These are phyloP conservation scores for Turnix velox DNA, from an alignment of 2,113 vertebrate species.

Conservation along the genomic window DNA sequence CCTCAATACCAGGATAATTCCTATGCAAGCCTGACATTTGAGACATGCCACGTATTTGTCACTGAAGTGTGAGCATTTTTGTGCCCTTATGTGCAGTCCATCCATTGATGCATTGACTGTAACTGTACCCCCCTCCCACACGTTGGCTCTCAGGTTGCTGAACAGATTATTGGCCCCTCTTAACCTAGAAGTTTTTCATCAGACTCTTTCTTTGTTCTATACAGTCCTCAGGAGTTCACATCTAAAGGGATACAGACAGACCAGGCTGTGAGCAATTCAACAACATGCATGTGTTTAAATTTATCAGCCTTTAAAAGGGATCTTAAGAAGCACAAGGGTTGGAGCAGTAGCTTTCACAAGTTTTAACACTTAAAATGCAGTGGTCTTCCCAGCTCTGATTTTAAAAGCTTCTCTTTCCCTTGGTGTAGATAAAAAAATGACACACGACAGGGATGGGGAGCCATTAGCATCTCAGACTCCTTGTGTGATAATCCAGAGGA, in stretches of 20 bases:
- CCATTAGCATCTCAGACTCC: not conserved
- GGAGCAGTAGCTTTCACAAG: not conserved
- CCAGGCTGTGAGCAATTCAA: not conserved
- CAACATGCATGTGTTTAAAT: not conserved
- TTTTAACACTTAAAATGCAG: not conserved
- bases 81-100: not conserved
- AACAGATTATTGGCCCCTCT: not conserved
- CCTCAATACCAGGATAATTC: slow-evolving; percentile 14
- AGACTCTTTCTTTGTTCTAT: not conserved
- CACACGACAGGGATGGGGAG: not conserved
- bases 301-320: not conserved
- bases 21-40: not conserved
- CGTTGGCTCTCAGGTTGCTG: not conserved
- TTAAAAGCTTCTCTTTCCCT: not conserved
- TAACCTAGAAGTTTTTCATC: not conserved
- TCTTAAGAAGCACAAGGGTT: not conserved
- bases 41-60: not conserved
- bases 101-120: not conserved
- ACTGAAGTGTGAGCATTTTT: not conserved
- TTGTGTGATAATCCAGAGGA: not conserved
- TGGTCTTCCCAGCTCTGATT: not conserved
- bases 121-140: not conserved
- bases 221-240: not conserved
- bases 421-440: not conserved
- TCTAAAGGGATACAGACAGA: not conserved